phyloP scores from a whole-genome alignment of 2,797 vertebrate genomes.

The Sebastolobus alascanus region DNA sequence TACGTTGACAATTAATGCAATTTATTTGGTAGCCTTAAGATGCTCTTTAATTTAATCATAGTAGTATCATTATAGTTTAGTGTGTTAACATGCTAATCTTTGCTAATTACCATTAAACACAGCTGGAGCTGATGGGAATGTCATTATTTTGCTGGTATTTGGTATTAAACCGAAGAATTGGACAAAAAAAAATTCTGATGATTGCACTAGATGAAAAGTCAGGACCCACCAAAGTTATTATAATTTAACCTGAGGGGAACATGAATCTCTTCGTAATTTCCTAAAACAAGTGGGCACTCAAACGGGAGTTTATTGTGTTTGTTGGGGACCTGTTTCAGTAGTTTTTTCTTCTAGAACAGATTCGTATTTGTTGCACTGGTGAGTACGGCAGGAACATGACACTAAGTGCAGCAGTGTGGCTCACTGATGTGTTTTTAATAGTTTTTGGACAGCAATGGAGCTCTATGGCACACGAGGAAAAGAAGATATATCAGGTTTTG shows the following conservation, averaged over 20 bases:
- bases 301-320: neutral
- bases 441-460: neutral
- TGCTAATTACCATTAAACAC: no score
- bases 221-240: neutral
- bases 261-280: neutral
- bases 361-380: neutral
- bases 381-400: neutral
- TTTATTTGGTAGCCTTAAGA: no score
- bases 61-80: no score
- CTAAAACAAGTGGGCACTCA: neutral
- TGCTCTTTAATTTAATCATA: no score
- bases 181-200: neutral
- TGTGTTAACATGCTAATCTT: no score
- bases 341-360: neutral
- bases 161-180: neutral
- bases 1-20: neutral
- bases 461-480: neutral
- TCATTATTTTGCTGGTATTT: neutral
- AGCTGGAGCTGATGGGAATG: no score
- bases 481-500: neutral
- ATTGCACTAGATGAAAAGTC: neutral
- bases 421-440: neutral
- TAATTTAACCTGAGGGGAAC: neutral
- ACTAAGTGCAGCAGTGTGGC: neutral
- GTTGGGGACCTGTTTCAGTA: neutral